Base-by-base conservation (phyloP, 2,797 vertebrate genomes). In the Silurus lanzhouensis region DNA sequence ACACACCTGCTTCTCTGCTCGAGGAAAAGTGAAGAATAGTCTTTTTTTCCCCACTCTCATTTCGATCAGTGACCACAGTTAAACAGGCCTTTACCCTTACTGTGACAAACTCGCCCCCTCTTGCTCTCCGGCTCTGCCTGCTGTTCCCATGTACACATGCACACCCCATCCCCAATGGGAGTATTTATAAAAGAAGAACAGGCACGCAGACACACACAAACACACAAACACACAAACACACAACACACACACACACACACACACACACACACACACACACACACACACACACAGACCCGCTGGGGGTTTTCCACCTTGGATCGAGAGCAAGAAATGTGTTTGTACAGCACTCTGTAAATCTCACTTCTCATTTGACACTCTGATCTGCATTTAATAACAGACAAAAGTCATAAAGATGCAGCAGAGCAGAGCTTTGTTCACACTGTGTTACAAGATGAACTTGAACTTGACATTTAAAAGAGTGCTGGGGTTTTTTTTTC, bases 401-500 rank as follows among this genome's bases (percentile, higher is more conserved):
- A 81, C 70, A 82, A 70, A 87, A 80, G 58, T n/a, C 46, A 82
- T 38, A 68, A 81, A 38, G 52, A 58, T 55, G 77, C 79, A 71
- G 81, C 77, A 85, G 58, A n/a, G 57, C 70, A 75, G 52, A 10
- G 61, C 80, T 83, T 70, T 83, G 72, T 70, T 86, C 80, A 60
- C 22, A 60, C 22, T 75, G 80, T 70, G 74, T 86, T 67, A 85
- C 71, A 86, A 78, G 74, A 82, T 78, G 71, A 86, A 60, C 80
- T 82, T 76, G 79, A 60, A 81, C 77, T 66, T 89, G 87, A 88
- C 87, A 87, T 89, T 89, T 87, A 19, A 19, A 70, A 70, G 79
- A 6, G 27, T 15, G 71, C 3, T 13, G 25, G 25, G 31, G 6
- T 3, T 9, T 46, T 72, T 81, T 58, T 52, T 44, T 5, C 12